A percentile compares a stretch with the other conserved stretches of the same genome.
Conservation (phyloP, 2,113 vertebrate genomes). For the Hiodon alosoides region DNA sequence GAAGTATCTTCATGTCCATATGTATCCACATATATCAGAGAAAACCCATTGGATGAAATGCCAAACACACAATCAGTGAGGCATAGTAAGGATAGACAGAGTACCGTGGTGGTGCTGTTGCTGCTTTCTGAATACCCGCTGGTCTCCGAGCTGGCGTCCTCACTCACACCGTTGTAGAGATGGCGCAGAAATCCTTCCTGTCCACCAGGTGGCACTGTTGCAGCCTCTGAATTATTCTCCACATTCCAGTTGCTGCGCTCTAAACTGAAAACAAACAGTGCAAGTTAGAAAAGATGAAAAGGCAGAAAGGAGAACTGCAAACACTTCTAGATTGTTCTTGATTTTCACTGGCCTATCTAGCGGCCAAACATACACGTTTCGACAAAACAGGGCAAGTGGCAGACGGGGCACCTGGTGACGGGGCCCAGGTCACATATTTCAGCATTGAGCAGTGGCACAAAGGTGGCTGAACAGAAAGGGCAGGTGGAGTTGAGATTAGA, state of each 20-base stretch:
- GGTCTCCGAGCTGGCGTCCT: conserved; percentile 63
- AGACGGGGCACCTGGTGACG: conserved; percentile 52
- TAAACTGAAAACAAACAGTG: conserved; percentile 31
- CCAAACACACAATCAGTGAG: neutral
- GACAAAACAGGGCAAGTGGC: neutral
- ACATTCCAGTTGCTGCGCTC: conserved; percentile 45
- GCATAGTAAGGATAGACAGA: neutral
- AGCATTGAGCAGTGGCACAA: conserved; percentile 83
- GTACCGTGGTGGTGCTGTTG: conserved; percentile 48
- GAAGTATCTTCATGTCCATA: no score
- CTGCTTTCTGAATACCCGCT: conserved; percentile 59
- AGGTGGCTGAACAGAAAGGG: conserved; percentile 76
- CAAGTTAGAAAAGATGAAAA: neutral
- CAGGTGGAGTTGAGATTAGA: conserved; percentile 90
- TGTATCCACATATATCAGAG: no score
- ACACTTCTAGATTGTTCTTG: neutral
- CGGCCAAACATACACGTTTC: neutral
- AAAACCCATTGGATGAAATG: no score
- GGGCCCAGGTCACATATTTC: conserved; percentile 73
- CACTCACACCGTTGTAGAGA: conserved; percentile 70
- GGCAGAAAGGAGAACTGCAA: neutral
- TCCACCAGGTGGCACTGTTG: conserved; percentile 54
- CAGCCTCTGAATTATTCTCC: conserved; percentile 52
- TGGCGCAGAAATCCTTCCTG: conserved; percentile 51
- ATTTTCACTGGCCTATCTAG: neutral